A percentile compares a stretch with the other conserved stretches of the same genome.
phyloP scores from a whole-genome alignment of 2,888 invertebrate genomes.

The Agrochola macilenta region DNA sequence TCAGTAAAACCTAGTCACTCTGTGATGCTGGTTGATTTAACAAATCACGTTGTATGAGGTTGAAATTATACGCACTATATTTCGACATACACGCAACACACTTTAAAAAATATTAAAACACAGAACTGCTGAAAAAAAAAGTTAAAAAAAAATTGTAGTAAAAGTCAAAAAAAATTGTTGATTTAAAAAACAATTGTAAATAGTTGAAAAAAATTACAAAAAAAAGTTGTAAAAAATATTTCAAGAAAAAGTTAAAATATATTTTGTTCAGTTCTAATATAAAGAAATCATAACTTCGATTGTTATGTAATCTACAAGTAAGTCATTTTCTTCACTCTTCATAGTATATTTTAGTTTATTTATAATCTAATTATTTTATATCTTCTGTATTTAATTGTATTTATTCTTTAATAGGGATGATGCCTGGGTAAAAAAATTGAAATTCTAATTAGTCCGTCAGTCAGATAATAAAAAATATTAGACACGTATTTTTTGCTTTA shows the following conservation, averaged over 20 bases:
- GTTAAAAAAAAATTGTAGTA: background rate
- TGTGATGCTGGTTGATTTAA: slow-evolving; percentile 33
- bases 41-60: slow-evolving; percentile 53
- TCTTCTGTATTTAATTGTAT: background rate
- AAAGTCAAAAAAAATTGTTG: background rate
- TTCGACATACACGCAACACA: slow-evolving; percentile 34
- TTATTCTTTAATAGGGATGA: too few species aligned
- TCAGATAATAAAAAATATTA: too few species aligned
- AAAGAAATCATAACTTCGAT: slow-evolving; percentile 10
- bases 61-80: slow-evolving; percentile 36
- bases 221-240: background rate
- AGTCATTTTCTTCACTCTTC: slow-evolving; percentile 34
- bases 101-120: background rate
- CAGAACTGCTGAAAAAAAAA: too few species aligned
- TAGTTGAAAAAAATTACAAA: background rate
- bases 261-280: slow-evolving; percentile 19
- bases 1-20: slow-evolving; percentile 16
- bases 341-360: slow-evolving; percentile 21
- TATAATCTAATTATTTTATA: slow-evolving; percentile 4
- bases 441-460: too few species aligned
- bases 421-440: too few species aligned
- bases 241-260: background rate
- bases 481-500: too few species aligned
- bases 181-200: background rate
- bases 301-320: slow-evolving; percentile 42